Percentiles rank a stretch among this genome's conserved stretches.
Conservation (phyloP, 2,113 vertebrate species). For the Thalassarche chlororhynchos region DNA sequence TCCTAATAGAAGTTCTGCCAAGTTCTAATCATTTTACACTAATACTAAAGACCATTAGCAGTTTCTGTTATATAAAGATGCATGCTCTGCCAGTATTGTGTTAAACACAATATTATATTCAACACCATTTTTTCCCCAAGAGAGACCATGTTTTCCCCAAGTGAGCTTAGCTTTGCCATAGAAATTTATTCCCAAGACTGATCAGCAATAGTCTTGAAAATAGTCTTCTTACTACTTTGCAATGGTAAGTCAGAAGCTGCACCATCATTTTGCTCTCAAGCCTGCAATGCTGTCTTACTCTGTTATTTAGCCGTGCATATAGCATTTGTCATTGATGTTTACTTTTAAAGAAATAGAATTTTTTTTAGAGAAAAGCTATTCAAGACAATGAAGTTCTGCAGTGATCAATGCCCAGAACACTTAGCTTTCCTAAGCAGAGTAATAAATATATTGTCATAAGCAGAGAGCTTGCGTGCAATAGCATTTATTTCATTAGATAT, state of each 20-base stretch:
- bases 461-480: slow-evolving; percentile 6
- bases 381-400: slow-evolving; percentile 53
- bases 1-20: not conserved
- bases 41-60: not conserved
- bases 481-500: slow-evolving; percentile 63
- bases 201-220: not conserved
- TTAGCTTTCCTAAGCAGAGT: slow-evolving; percentile 33
- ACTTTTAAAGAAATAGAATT: slow-evolving; percentile 34
- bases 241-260: not conserved
- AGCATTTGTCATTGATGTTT: slow-evolving; percentile 32
- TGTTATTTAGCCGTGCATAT: not conserved
- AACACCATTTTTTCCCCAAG: not conserved
- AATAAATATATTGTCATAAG: slow-evolving; percentile 54
- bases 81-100: not conserved
- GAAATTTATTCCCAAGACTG: not conserved
- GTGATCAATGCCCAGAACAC: slow-evolving; percentile 59
- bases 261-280: not conserved
- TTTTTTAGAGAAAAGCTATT: slow-evolving; percentile 37
- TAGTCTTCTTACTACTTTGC: not conserved
- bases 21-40: not conserved
- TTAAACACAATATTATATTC: not conserved
- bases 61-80: not conserved
- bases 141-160: not conserved
- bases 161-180: not conserved
- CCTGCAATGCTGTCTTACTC: not conserved